Percentiles rank a stretch among this genome's conserved stretches.
phyloP scores from a whole-genome alignment of 2,888 invertebrate genomes.

The Chironomus riparius region DNA sequence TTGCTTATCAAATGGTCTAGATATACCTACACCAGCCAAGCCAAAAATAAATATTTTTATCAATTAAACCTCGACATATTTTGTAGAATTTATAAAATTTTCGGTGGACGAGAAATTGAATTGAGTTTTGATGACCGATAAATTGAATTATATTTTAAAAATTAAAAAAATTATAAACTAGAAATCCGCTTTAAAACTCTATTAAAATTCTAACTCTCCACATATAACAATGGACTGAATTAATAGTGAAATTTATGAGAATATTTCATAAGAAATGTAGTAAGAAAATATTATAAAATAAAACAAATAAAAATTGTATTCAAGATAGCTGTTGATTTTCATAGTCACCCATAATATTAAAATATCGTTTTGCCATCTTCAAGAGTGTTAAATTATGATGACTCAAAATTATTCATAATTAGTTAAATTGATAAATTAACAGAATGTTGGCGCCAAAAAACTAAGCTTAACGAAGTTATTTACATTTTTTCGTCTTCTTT shows the following conservation, averaged over 20 bases:
- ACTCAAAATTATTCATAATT: constrained; percentile 21
- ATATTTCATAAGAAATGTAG: neutral
- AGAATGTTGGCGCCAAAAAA: constrained; percentile 23
- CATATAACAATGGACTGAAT: neutral
- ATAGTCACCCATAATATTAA: constrained; percentile 13
- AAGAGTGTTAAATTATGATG: constrained; percentile 24
- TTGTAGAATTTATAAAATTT: too few species aligned
- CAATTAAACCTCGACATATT: too few species aligned
- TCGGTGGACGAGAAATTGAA: too few species aligned
- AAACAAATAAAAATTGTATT: neutral
- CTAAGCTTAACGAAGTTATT: constrained; percentile 8
- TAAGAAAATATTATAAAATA: neutral
- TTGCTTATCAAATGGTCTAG: too few species aligned
- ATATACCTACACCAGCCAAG: too few species aligned
- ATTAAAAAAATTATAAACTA: too few species aligned
- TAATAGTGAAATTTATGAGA: neutral
- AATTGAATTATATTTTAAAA: too few species aligned
- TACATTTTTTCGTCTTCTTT: constrained; percentile 4
- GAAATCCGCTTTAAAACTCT: too few species aligned
- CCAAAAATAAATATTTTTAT: too few species aligned
- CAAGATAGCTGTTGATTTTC: neutral
- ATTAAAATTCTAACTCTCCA: too few species aligned
- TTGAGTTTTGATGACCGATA: too few species aligned
- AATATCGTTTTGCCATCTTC: neutral
- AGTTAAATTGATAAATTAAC: constrained; percentile 23